Base-by-base conservation (phyloP, 2,888 invertebrate genomes). In the Mechanitis mazaeus region DNA sequence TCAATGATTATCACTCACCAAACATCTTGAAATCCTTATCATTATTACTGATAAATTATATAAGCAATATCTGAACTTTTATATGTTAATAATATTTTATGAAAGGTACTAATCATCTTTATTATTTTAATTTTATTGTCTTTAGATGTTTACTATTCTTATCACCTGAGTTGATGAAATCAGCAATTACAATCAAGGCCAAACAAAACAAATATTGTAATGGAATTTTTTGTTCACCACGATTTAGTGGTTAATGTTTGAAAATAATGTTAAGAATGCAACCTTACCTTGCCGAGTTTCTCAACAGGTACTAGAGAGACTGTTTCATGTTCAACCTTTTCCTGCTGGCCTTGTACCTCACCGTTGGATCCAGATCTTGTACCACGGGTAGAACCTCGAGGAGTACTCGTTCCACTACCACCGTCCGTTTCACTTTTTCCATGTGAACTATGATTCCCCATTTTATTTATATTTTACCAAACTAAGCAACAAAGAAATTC, bases 271-370 rank as follows among this genome's bases (percentile, higher is more conserved):
- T 45, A 68, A 73, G 72, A 70, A 72, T 72, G 76, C 72, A 59
- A 59, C 55, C 69, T 58, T 80, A 94, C 94, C 92, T 95, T 95
- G 66, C 94, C 93, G 57, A 95, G 88, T 83, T 94, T 95, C 77
- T 95, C 95, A 58, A 95, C 91, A 12, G 95, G 94, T 69, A 94
- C 88, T 78, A 95, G 90, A 60, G 93, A 93, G n/a, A 75, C 64
- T 38, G 92, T 91, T 64, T 91, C 90, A 64, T 76, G 75, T 45
- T 86, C 87, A 58, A 71, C 70, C 72, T 91, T 92, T 71, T 93
- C 93, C 58, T 93, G 69, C 53, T 66, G 68, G 60, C 68, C 93
- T 73, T 92, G 93, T 58, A 93, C 90, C 75, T 94, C 94, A 28
- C 92, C 92, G 11, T 93, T 93, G 35, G 95, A 94, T 38, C 93